These are phyloP conservation scores for Corythucha ciliata DNA, from an alignment of 2,888 invertebrate genomes.

Conservation along the genomic window DNA sequence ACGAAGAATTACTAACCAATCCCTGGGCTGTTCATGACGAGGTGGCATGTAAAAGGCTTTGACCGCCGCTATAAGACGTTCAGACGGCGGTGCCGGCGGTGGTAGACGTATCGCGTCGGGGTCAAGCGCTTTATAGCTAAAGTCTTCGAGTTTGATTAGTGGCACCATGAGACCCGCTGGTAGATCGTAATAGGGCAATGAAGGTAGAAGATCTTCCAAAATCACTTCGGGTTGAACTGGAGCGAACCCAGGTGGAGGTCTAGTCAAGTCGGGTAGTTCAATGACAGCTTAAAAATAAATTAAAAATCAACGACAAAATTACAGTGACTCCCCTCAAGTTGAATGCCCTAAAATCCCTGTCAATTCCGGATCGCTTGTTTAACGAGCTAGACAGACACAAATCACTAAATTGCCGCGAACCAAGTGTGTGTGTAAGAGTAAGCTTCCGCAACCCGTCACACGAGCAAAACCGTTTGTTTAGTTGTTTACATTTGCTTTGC, in stretches of 20 bases:
- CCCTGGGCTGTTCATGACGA: slow-evolving; percentile 87
- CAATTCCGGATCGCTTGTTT: too few relatives aligned
- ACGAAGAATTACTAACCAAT: slow-evolving; percentile 53
- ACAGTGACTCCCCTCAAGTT: too few relatives aligned
- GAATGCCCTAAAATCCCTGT: too few relatives aligned
- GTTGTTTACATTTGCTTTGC: too few relatives aligned
- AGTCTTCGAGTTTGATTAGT: slow-evolving; percentile 87
- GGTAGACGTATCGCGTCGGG: slow-evolving; percentile 84
- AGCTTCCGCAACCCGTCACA: too few relatives aligned
- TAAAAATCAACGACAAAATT: too few relatives aligned
- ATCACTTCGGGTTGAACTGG: slow-evolving; percentile 41
- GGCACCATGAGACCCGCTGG: slow-evolving; percentile 98
- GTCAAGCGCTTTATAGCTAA: slow-evolving; percentile 80
- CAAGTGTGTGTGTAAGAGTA: too few relatives aligned
- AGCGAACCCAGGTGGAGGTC: slow-evolving; percentile 55
- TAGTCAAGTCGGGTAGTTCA: slow-evolving; percentile 65
- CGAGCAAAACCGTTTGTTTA: too few relatives aligned
- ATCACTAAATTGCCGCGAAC: too few relatives aligned
- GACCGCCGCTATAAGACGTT: slow-evolving; percentile 82
- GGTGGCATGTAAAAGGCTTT: slow-evolving; percentile 94
- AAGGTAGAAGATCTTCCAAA: slow-evolving; percentile 71
- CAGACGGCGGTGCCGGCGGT: slow-evolving; percentile 90
- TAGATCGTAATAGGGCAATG: slow-evolving; percentile 90
- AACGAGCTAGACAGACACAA: too few relatives aligned
- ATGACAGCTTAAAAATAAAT: slow-evolving; percentile 38